These are phyloP conservation scores for Anneissia japonica DNA, from an alignment of 35 echinoderm and acorn worm species.

Conservation along the genomic window DNA sequence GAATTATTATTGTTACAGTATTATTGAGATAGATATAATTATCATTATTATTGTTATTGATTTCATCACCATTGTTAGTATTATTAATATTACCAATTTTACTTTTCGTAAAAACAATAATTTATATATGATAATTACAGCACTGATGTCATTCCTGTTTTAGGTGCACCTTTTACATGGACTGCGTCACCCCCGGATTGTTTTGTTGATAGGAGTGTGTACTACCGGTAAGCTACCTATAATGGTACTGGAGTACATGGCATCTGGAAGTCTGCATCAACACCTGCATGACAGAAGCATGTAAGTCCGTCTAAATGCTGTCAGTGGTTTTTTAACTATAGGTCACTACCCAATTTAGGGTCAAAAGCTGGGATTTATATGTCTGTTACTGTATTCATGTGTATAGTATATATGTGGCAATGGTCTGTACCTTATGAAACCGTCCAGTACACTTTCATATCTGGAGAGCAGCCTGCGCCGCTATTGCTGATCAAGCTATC, in stretches of 20 bases:
- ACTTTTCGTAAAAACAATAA: background rate
- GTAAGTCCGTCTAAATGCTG: background rate
- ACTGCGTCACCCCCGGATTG: slow-evolving; percentile 42
- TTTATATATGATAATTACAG: background rate
- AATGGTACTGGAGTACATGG: slow-evolving; percentile 52
- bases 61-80: too few species aligned
- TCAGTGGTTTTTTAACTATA: background rate
- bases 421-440: too few species aligned
- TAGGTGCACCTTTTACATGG: slow-evolving; percentile 43
- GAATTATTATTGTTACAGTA: background rate
- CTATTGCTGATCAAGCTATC: too few species aligned
- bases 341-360: background rate
- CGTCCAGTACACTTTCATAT: too few species aligned
- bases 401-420: background rate
- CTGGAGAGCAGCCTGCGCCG: too few species aligned
- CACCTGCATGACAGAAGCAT: slow-evolving; percentile 28
- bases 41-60: too few species aligned
- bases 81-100: background rate
- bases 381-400: background rate
- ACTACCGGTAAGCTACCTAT: slow-evolving; percentile 27
- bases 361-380: background rate
- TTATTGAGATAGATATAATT: too few species aligned
- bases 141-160: background rate
- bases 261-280: slow-evolving; percentile 33
- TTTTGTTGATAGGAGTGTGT: slow-evolving; percentile 53